Conservation (phyloP, 1,140 invertebrate genomes). For the Xylocopa sonorina region DNA sequence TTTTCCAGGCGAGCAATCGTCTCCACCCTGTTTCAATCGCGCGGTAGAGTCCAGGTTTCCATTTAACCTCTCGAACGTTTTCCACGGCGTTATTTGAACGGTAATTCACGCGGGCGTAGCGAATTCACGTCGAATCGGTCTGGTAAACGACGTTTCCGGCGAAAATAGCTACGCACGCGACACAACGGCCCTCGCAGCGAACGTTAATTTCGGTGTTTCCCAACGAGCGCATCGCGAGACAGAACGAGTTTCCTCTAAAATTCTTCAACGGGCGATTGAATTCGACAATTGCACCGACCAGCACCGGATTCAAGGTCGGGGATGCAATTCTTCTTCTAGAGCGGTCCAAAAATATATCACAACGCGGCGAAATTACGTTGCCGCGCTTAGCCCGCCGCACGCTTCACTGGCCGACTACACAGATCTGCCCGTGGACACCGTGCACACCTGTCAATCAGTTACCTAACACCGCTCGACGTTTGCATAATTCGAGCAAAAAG, state of each 20-base stretch:
- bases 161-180: not conserved
- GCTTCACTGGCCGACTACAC: too few relatives aligned
- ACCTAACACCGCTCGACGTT: conserved; percentile 6
- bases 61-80: not conserved
- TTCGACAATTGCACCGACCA: not conserved
- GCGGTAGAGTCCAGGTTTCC: not conserved
- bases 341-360: conserved; percentile 24
- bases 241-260: not conserved
- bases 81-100: not conserved
- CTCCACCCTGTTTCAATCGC: not conserved
- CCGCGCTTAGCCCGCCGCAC: not conserved
- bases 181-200: not conserved
- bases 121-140: not conserved
- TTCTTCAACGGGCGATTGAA: not conserved
- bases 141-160: not conserved
- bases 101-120: not conserved
- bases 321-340: not conserved
- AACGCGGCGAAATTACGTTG: conserved; percentile 10
- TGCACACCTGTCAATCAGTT: conserved; percentile 7
- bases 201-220: not conserved
- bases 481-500: conserved; percentile 18
- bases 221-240: not conserved
- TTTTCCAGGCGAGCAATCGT: too few relatives aligned
- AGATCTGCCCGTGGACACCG: not conserved
- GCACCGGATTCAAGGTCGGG: not conserved